phyloP scores from a whole-genome alignment of 2,888 invertebrate genomes.

The Phengaris arion region DNA sequence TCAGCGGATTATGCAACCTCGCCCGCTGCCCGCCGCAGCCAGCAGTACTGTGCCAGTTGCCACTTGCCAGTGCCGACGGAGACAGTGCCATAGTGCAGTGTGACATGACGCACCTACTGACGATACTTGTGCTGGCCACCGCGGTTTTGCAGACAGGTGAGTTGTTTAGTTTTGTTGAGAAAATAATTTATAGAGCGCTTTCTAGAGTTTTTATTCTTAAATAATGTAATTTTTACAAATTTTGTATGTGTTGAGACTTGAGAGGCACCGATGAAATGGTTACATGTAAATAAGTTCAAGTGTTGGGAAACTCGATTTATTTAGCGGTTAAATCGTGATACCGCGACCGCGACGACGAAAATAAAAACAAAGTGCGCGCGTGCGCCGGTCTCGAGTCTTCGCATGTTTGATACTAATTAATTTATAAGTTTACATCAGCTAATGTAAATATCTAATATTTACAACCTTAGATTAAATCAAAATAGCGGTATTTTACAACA shows the following conservation, averaged over 20 bases:
- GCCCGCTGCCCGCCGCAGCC: conserved; percentile 49
- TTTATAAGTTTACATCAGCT: not conserved
- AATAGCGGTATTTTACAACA: too few species aligned
- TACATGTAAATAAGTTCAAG: not conserved
- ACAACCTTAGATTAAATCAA: too few species aligned
- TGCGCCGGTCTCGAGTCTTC: not conserved
- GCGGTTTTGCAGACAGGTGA: conserved; percentile 6
- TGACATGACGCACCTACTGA: conserved; percentile 38
- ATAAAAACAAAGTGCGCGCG: not conserved
- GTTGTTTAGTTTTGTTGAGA: not conserved
- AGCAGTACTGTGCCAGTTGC: conserved; percentile 31
- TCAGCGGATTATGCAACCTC: conserved; percentile 72
- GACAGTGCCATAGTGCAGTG: conserved; percentile 31
- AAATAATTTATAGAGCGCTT: not conserved
- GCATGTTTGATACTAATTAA: not conserved
- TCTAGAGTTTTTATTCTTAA: not conserved
- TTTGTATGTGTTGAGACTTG: not conserved
- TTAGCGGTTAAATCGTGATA: not conserved
- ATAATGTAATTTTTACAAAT: not conserved
- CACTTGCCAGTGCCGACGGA: conserved; percentile 18
- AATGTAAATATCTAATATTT: too few species aligned
- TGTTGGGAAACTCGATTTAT: conserved; percentile 7
- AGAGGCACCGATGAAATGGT: not conserved
- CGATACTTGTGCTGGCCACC: conserved; percentile 37
- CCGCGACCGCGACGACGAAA: not conserved